Base-by-base conservation (phyloP, 2,113 vertebrate species). In the Bufo gargarizans region DNA sequence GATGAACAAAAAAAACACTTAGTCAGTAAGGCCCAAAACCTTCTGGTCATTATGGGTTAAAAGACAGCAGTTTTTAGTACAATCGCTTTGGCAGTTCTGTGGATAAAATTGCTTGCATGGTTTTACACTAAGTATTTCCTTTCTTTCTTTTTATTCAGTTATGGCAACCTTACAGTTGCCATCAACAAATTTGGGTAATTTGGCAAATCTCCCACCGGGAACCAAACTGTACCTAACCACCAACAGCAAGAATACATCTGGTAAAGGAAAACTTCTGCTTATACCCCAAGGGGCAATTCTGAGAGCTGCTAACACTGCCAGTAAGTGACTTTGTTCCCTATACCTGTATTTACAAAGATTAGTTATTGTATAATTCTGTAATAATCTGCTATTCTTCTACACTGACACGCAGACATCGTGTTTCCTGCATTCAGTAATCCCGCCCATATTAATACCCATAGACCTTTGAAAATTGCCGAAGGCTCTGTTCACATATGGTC, bases 151-250 rank as follows among this genome's bases (percentile, higher is more conserved):
- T 61, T 59, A 14, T 76, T 61, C 87, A 99, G 98, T 99, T 85
- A 99, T 99, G 97, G 98, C 98, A 61, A 99, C 98, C 0, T 94
- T 99, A 90, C 98, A 99, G 91, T 95, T 99, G 76, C 98, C 98
- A 90, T 98, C 98, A 88, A 99, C 98, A 91, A 99, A 99, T 91
- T 90, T 99, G 92, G 97, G 98, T 82, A 99, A 98, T 93, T 91
- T 99, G 93, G 97, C 98, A 63, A 99, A 97, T 88, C 93, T 99
- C 87, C 98, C 98, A 80, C 98, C 98, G 20, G 98, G 98, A 90
- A 99, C 98, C 89, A 99, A 99, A 90, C 97, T 99, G 33, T 99
- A 99, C 94, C 95, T 99, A 89, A 99, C 98, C 82, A 99, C 98
- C 55, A 99, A 99, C 93, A 99, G 97, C 94, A 99, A 98, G 94